Base-by-base conservation (phyloP, 2,888 invertebrate genomes). In the Morpho helenor region DNA sequence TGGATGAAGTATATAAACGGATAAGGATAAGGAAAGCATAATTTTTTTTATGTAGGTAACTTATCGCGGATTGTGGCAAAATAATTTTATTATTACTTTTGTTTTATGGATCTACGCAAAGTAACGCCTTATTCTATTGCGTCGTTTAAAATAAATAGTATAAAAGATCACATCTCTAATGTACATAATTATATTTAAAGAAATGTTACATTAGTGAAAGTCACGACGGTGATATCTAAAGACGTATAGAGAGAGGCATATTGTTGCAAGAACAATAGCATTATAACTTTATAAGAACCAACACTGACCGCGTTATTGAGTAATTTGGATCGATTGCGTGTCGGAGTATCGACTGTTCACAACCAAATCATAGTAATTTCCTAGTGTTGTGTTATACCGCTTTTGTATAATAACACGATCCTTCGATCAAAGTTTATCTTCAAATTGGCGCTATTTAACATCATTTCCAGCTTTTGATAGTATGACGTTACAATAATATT, bases 331-430 rank as follows among this genome's bases (percentile, higher is more conserved):
- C 78, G 80, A 80, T 75, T 71, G 72, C 75, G 73, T 74, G 73
- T 76, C 76, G 77, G 70, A 66, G 75, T 80, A 80, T 83, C 79
- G 80, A 79, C 74, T 72, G 71, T 76, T 75, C 77, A 74, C 77
- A 76, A 78, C 73, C 81, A 80, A 85, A 87, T 85, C 81, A 84
- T 79, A 80, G 84, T 82, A 83, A 87, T 88, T 82, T 82, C 78
- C 78, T 78, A 72, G 68, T 70, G 76, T 55, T 55, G 54, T 80
- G 80, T 82, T 82, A 84, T 80, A 80, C 77, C 79, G 83, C 85
- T 85, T 84, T 86, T 79, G 81, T 84, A 68, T 84, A 86, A 87
- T 87, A 86, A 84, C 68, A 74, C 59, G 68, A 68, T 71, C 59
- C 59, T 49, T 60, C 49, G 52, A 49, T 41, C 45, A 39, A 49